These are phyloP conservation scores for Kryptopterus vitreolus DNA, from an alignment of 2,797 vertebrate genomes.

Conservation along the genomic window DNA sequence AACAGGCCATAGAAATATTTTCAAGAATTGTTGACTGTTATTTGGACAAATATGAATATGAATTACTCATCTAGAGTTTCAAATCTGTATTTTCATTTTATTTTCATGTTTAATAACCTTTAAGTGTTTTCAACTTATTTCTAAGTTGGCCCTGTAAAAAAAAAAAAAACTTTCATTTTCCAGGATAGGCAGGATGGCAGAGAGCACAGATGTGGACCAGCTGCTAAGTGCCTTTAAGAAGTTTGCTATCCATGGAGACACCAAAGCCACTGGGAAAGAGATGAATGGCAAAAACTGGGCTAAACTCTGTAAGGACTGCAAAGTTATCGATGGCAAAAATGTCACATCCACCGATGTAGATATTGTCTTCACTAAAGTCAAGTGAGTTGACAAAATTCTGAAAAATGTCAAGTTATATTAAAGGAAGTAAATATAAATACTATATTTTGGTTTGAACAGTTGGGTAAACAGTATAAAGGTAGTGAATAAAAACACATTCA, in stretches of 20 bases:
- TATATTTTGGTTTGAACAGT: background rate
- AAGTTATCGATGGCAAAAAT: slow-evolving; percentile 85
- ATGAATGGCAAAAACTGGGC: slow-evolving; percentile 97
- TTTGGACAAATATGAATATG: too few relatives aligned
- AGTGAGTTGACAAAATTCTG: slow-evolving; percentile 76
- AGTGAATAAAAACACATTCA: background rate
- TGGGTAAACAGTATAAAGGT: background rate
- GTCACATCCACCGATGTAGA: slow-evolving; percentile 88
- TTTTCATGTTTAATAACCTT: background rate
- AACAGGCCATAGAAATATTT: background rate
- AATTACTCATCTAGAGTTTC: too few relatives aligned
- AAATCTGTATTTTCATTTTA: background rate
- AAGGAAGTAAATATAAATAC: background rate
- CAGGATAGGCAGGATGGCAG: slow-evolving; percentile 77
- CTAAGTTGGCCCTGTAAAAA: background rate
- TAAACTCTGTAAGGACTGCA: slow-evolving; percentile 97
- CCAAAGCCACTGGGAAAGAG: slow-evolving; percentile 88
- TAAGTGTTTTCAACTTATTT: background rate
- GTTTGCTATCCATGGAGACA: slow-evolving; percentile 90
- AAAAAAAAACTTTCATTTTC: slow-evolving; percentile 11
- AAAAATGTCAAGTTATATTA: background rate
- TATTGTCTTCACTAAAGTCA: slow-evolving; percentile 97
- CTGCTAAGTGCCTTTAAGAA: slow-evolving; percentile 85
- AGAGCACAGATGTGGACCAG: slow-evolving; percentile 74
- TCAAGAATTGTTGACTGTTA: background rate